These are phyloP conservation scores for Botia kubotai DNA, from an alignment of 2,797 vertebrate species.

Conservation along the genomic window DNA sequence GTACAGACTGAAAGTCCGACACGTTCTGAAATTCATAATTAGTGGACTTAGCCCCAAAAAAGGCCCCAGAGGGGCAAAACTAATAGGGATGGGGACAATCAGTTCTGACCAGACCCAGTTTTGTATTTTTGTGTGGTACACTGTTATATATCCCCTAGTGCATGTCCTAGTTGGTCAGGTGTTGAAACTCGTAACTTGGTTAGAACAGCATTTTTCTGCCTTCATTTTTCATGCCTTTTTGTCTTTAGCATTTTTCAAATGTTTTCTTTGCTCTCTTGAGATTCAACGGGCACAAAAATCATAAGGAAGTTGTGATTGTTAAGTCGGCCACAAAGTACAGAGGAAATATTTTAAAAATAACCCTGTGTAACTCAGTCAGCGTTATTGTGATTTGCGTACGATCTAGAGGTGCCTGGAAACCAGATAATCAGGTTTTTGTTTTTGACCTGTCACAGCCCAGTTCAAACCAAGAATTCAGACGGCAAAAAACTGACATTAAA, in stretches of 20 bases:
- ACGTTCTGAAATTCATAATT: conserved; percentile 35
- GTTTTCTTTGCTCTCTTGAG: background rate
- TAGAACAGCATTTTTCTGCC: background rate
- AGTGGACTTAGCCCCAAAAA: conserved; percentile 31
- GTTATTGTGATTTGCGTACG: conserved; percentile 15
- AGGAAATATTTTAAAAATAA: conserved; percentile 43
- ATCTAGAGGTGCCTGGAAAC: conserved; percentile 9
- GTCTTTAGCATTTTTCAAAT: background rate
- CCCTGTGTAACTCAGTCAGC: background rate
- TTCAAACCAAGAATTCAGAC: background rate
- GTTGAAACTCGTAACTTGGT: background rate
- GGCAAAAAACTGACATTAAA: too few relatives aligned
- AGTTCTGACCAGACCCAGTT: background rate
- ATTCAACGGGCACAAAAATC: conserved; percentile 4
- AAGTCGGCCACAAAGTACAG: conserved; percentile 30
- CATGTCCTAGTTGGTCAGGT: background rate
- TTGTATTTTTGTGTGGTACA: conserved; percentile 4
- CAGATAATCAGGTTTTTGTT: conserved; percentile 21
- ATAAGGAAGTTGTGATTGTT: conserved; percentile 31
- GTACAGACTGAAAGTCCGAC: conserved; percentile 31
- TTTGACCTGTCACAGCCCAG: background rate
- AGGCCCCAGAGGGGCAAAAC: background rate
- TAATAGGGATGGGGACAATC: background rate
- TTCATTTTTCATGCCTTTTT: conserved; percentile 38
- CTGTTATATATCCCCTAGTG: background rate